Evolutionary conservation across 1,140 invertebrate species (phyloP), one percentile per base, ranked within the genome.

Genomic region (Aphelenchoides fujianensis): DNA sequence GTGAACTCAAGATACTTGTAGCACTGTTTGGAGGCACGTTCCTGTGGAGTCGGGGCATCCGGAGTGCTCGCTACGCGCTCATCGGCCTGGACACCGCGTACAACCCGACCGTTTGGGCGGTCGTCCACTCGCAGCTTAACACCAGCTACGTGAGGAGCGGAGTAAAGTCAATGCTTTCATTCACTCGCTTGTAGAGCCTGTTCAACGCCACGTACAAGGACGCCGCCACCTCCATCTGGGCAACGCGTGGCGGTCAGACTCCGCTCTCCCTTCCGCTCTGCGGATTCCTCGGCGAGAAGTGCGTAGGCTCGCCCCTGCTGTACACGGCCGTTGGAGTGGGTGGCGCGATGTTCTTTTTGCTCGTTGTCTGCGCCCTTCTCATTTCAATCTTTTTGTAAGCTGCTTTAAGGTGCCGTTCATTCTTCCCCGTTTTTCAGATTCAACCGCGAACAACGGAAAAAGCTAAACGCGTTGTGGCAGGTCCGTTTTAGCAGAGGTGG

Each of bases 391-490:
- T 16, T 23, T 48, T 48, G 41, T 48, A 48, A 48, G 12, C 23
- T 48, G 34, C 19, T 23, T 5, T 23, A 5, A 5, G 28, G 5
- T 16, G 5, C 5, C 34, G 28, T 59, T 19, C 34, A 59, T 16
- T 19, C 5, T 7, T 59, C 19, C 7, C 5, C 28, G 34, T 5
- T 23, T 16, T 59, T 7, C 23, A 7, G 5, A 5, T 59, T 59
- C 55, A 5, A 59, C 7, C 55, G 55, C 28, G 5, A 27, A 59
- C 55, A 59, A 59, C 5, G 5, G 7, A 27, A 19, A 59, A 27
- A 32, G 28, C 34, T 59, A 23, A 59, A 59, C 19, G 55, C 55
- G 28, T 23, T 59, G 5, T 59, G 55, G 55, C 55, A 59, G 27
- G 61, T 69, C n/a, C 53, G 53, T n/a, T 57, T 30, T n/a, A n/a